Evolutionary conservation across 2,888 invertebrate genomes (phyloP).

Genomic region (Theodoxus fluviatilis): DNA sequence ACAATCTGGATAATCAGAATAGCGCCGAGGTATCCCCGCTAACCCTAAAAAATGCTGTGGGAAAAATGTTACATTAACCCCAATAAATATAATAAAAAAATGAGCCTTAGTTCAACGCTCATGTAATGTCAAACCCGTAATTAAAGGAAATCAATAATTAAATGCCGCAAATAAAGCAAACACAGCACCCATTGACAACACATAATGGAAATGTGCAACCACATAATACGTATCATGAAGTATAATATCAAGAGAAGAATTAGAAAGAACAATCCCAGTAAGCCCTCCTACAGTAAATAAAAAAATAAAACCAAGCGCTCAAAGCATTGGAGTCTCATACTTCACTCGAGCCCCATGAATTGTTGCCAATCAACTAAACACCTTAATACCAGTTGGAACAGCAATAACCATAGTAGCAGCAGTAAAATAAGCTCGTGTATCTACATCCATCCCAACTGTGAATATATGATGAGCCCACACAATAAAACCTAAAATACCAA

Average conservation of each 20-base stretch:
- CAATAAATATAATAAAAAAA: slow-evolving; percentile 76
- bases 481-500: slow-evolving; percentile 83
- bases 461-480: slow-evolving; percentile 88
- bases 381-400: slow-evolving; percentile 83
- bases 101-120: slow-evolving; percentile 73
- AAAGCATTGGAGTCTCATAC: slow-evolving; percentile 72
- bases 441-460: slow-evolving; percentile 83
- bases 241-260: slow-evolving; percentile 80
- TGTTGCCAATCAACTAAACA: slow-evolving; percentile 75
- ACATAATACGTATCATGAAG: slow-evolving; percentile 86
- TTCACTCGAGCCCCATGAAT: slow-evolving; percentile 73
- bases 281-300: slow-evolving; percentile 78
- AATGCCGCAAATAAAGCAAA: slow-evolving; percentile 79
- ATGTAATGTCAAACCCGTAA: slow-evolving; percentile 73
- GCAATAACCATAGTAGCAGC: slow-evolving; percentile 85
- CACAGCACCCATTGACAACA: slow-evolving; percentile 80
- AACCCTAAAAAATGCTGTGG: slow-evolving; percentile 80
- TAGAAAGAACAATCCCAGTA: slow-evolving; percentile 68
- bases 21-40: slow-evolving; percentile 79
- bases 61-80: slow-evolving; percentile 82
- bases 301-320: slow-evolving; percentile 79
- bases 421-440: slow-evolving; percentile 84
- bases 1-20: slow-evolving; percentile 77
- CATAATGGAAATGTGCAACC: slow-evolving; percentile 84
- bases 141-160: slow-evolving; percentile 76